phyloP scores from a whole-genome alignment of 2,797 vertebrate species.

The Acanthurus tractus region DNA sequence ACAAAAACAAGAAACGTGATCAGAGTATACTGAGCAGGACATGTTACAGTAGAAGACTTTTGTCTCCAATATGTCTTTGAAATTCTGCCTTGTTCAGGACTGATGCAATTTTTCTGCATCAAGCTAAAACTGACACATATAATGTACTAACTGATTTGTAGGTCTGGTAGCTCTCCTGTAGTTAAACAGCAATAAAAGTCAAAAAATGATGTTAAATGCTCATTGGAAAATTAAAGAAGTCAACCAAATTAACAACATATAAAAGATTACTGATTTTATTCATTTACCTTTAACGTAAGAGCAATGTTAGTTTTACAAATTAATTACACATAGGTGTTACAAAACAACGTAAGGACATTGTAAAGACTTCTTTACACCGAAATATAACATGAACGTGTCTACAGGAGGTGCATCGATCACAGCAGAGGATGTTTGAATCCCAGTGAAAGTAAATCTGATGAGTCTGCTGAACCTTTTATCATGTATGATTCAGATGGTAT shows the following conservation, averaged over 20 bases:
- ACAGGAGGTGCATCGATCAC: slow-evolving; percentile 25
- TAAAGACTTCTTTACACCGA: not conserved
- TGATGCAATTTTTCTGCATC: no score
- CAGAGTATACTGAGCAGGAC: not conserved
- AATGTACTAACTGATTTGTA: not conserved
- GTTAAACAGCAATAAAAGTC: not conserved
- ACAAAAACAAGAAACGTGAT: not conserved
- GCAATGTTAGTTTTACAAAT: not conserved
- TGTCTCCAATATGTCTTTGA: not conserved
- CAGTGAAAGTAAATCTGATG: slow-evolving; percentile 6
- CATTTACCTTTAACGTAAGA: no score
- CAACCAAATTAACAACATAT: not conserved
- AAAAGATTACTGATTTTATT: not conserved
- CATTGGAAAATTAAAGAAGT: not conserved
- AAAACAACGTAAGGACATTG: not conserved
- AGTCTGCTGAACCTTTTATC: slow-evolving; percentile 4
- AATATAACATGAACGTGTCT: not conserved
- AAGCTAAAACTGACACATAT: not conserved
- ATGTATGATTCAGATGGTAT: slow-evolving; percentile 3
- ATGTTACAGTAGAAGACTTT: not conserved
- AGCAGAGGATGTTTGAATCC: not conserved
- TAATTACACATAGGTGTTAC: not conserved
- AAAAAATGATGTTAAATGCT: not conserved
- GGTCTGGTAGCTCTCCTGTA: not conserved
- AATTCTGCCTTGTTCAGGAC: not conserved